phyloP scores from a whole-genome alignment of 2,888 invertebrate genomes.

The Andrena bucephala region DNA sequence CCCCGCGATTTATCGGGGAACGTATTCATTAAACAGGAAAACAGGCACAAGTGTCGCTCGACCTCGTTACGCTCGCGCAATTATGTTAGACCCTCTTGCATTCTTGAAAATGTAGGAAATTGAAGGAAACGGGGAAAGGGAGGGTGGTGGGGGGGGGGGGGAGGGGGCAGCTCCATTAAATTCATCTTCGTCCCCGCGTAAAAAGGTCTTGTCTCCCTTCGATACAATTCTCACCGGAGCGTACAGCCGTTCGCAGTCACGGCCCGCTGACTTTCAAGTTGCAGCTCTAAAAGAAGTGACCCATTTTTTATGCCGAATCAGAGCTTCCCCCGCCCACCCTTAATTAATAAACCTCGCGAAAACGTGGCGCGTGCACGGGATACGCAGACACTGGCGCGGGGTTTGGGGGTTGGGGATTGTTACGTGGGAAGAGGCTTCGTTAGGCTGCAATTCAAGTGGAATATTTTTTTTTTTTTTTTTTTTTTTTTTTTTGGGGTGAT shows the following conservation, averaged over 20 bases:
- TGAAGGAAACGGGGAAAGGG: conserved; percentile 35
- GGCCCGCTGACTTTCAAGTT: conserved; percentile 53
- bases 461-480: background rate
- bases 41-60: conserved; percentile 59
- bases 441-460: background rate
- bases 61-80: conserved; percentile 55
- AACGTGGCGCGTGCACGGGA: background rate
- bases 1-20: conserved; percentile 42
- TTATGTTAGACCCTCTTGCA: conserved; percentile 50
- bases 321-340: conserved; percentile 15
- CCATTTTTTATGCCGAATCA: conserved; percentile 53
- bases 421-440: background rate
- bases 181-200: conserved; percentile 47
- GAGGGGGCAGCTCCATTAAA: conserved; percentile 43
- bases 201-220: conserved; percentile 52
- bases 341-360: conserved; percentile 40
- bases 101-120: conserved; percentile 60
- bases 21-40: conserved; percentile 53
- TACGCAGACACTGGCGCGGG: background rate
- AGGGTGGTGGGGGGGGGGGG: background rate
- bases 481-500: too few relatives aligned
- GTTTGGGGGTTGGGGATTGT: background rate
- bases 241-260: conserved; percentile 53
- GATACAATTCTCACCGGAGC: conserved; percentile 54
- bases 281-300: conserved; percentile 43